phyloP scores from a whole-genome alignment of 2,113 vertebrate species.

The Corythornis madagascariensis region DNA sequence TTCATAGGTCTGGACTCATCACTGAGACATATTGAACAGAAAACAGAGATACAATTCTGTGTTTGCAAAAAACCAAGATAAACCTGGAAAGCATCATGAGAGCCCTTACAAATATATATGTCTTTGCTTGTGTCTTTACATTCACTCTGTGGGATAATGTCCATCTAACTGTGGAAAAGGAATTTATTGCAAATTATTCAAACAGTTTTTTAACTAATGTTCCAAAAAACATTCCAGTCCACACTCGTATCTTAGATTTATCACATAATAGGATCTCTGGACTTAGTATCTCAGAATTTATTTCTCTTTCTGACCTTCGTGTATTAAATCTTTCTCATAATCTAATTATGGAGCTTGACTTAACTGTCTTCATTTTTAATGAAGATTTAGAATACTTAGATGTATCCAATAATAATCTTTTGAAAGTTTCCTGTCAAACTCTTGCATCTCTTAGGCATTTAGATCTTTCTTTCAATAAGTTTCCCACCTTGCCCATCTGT shows the following conservation, averaged over 20 bases:
- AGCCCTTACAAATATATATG: neutral
- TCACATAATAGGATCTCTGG: conserved; percentile 81
- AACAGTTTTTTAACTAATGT: conserved; percentile 43
- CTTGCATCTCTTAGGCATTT: conserved; percentile 72
- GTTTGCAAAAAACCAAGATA: neutral
- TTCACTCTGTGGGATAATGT: conserved; percentile 9
- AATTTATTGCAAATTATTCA: conserved; percentile 68
- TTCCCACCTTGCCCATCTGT: conserved; percentile 77
- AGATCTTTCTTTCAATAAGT: conserved; percentile 83
- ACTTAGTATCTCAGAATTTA: conserved; percentile 74
- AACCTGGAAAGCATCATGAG: conserved; percentile 1
- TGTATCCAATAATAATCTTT: conserved; percentile 85
- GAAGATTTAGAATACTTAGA: conserved; percentile 80
- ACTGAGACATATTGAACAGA: neutral
- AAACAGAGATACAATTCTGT: neutral
- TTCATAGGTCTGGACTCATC: neutral
- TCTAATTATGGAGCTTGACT: conserved; percentile 69
- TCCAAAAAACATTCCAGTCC: conserved; percentile 58
- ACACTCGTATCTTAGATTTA: conserved; percentile 75
- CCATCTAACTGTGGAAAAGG: conserved; percentile 31
- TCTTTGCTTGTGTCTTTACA: neutral
- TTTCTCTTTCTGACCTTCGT: conserved; percentile 65
- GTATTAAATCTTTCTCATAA: conserved; percentile 86
- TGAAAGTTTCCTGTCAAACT: conserved; percentile 70
- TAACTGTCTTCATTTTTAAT: conserved; percentile 77